Evolutionary conservation across 1,140 invertebrate species (phyloP), one percentile per base, ranked within the genome.

Genomic region (Paralvinella palmiformis): DNA sequence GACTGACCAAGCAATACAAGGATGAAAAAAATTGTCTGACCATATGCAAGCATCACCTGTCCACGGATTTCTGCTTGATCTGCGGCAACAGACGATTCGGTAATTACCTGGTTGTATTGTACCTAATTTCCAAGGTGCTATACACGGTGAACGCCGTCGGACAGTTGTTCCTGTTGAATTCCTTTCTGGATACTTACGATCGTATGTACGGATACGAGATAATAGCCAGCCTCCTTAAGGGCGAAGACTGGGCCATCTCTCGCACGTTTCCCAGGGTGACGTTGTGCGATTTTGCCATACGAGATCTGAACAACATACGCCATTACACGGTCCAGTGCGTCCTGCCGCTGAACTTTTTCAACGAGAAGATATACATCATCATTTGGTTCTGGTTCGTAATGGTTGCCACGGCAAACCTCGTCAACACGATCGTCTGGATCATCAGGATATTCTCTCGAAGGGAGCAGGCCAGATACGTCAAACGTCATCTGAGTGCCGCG

Each of bases 211-310:
- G 67, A 5, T 33, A 37, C 1, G 57, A 59, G 35, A 20, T 59
- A 32, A 1, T 59, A 36, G 29, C 24, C 32, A 35, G 33, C 35
- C 56, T 79, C 24, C 69, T 71, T 27, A 65, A 69, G 15, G 71
- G 73, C 1, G 66, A 70, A 24, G 71, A 71, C 62, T 75, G 72
- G 50, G 64, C 69, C 10, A 71, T 72, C 1, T 62, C 70, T 0
- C 67, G 71, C 2, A 45, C 74, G 29, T 84, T 84, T 68, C 83
- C 83, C 1, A 67, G 82, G 31, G 80, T 83, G n/a, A 83, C 81
- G 24, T 74, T 83, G 68, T 82, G 82, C 62, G 77, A 79, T 62
- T 80, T 79, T 59, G 71, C 75, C 59, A 78, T 81, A 31, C 72
- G 77, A 27, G 75, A 73, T 17, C 61, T 66, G 13, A 77, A 72